These are phyloP conservation scores for Drosophila athabasca DNA, from an alignment of 1,140 invertebrate genomes.

Conservation along the genomic window DNA sequence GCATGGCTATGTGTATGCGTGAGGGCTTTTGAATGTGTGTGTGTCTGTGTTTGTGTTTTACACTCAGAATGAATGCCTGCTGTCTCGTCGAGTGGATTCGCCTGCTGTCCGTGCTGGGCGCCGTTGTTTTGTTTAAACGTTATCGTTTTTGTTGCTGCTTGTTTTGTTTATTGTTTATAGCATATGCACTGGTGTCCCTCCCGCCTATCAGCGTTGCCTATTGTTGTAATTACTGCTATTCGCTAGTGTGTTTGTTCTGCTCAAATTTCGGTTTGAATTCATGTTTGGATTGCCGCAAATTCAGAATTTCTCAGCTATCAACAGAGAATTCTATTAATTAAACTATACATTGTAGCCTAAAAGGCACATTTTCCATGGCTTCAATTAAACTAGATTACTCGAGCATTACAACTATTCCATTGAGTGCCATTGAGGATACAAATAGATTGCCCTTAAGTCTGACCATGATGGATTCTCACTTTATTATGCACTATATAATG, in stretches of 20 bases:
- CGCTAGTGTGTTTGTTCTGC: conserved; percentile 3
- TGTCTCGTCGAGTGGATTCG: conserved; percentile 69
- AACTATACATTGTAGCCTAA: no score
- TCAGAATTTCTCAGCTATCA: no score
- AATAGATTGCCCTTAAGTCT: conserved; percentile 8
- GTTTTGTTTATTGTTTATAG: conserved; percentile 76
- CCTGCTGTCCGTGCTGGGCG: conserved; percentile 71
- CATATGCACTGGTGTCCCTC: conserved; percentile 25
- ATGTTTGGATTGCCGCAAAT: no score
- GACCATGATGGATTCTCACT: conserved; percentile 15
- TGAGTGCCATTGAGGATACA: conserved; percentile 4
- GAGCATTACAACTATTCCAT: conserved; percentile 2
- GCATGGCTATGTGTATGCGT: conserved; percentile 15
- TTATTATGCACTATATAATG: neutral
- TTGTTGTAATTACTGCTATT: conserved; percentile 32
- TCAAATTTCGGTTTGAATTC: no score
- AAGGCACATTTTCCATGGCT: no score
- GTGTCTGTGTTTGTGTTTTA: conserved; percentile 39
- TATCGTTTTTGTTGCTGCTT: conserved; percentile 76
- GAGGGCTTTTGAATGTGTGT: conserved; percentile 3
- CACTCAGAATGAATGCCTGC: conserved; percentile 66
- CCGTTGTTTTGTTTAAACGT: conserved; percentile 79
- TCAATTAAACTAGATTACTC: neutral
- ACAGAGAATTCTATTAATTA: no score
- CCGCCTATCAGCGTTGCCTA: conserved; percentile 35